These are phyloP conservation scores for Oncorhynchus tshawytscha DNA, from an alignment of 2,113 vertebrate genomes.

Conservation along the genomic window DNA sequence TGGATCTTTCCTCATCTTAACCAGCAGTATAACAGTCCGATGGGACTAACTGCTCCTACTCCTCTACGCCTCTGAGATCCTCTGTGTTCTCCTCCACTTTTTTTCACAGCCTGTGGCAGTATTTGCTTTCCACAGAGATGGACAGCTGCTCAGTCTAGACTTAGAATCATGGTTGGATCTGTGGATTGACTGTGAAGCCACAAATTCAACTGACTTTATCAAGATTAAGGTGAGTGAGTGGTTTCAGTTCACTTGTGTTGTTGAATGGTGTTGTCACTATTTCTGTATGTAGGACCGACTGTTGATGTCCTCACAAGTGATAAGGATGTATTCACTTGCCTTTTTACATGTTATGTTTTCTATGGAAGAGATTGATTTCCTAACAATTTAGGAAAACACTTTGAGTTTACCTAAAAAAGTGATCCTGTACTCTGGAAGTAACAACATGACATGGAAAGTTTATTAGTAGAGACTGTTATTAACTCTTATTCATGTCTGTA, in stretches of 20 bases:
- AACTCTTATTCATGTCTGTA: conserved; percentile 1
- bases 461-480: conserved; percentile 18
- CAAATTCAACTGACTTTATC: not conserved
- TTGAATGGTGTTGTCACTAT: not conserved
- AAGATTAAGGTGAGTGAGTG: conserved; percentile 38
- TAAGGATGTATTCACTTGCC: not conserved
- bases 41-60: not conserved
- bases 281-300: too few relatives aligned
- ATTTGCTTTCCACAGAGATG: not conserved
- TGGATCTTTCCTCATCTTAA: not conserved
- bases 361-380: not conserved
- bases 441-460: conserved; percentile 19
- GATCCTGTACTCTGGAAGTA: not conserved
- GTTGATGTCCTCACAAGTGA: not conserved
- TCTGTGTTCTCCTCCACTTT: not conserved
- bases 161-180: not conserved
- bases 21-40: conserved; percentile 12
- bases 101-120: conserved; percentile 16
- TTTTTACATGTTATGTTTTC: not conserved
- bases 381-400: not conserved
- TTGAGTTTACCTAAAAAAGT: not conserved
- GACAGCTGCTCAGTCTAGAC: not conserved
- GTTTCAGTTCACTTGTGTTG: not conserved
- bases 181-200: conserved; percentile 3
- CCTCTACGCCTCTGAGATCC: not conserved